phyloP scores from a whole-genome alignment of 2,797 vertebrate genomes.

The Pelodytes ibericus region DNA sequence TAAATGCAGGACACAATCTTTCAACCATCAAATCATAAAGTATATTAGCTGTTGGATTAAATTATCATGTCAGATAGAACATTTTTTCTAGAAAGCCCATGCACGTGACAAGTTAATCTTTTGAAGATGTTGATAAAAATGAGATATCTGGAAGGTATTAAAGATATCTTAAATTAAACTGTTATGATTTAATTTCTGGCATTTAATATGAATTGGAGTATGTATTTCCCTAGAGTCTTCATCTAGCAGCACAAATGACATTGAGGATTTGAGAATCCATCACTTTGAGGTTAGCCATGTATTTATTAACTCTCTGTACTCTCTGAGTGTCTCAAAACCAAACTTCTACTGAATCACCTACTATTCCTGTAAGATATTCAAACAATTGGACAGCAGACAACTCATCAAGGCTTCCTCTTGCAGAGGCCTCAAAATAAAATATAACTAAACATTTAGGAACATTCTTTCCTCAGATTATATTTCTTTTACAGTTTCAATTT shows the following conservation, averaged over 20 bases:
- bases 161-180: slow-evolving; percentile 49
- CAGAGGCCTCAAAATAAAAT: not conserved
- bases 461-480: not conserved
- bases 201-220: slow-evolving; percentile 41
- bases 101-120: slow-evolving; percentile 44
- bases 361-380: not conserved
- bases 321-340: slow-evolving; percentile 13
- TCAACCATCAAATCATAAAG: slow-evolving; percentile 30
- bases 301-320: slow-evolving; percentile 38
- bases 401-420: not conserved
- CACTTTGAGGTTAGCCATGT: slow-evolving; percentile 52
- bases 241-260: slow-evolving; percentile 41
- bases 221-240: slow-evolving; percentile 38
- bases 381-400: not conserved
- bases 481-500: slow-evolving; percentile 11
- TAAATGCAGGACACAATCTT: slow-evolving; percentile 27
- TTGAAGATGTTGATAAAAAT: slow-evolving; percentile 55
- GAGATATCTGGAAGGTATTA: slow-evolving; percentile 53
- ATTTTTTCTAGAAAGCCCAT: slow-evolving; percentile 21
- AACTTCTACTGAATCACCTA: not conserved
- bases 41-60: slow-evolving; percentile 7
- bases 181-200: slow-evolving; percentile 56
- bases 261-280: slow-evolving; percentile 46
- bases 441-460: not conserved
- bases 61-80: slow-evolving; percentile 15